Conservation (phyloP, 2,888 invertebrate genomes). For the Gisinianus flammeolus region DNA sequence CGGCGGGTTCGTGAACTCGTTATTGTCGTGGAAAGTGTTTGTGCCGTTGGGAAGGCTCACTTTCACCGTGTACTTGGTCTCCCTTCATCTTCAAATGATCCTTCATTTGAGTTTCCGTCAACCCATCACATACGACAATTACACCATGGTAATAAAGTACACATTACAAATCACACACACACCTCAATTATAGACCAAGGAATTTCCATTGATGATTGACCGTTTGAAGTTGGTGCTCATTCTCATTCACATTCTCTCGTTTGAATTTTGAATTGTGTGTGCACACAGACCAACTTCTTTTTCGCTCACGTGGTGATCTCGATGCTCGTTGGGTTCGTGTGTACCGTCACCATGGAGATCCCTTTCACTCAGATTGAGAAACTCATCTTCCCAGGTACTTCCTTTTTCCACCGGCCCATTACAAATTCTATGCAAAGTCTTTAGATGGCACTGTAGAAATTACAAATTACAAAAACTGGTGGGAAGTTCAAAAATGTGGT, state of each 20-base stretch:
- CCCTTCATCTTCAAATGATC: constrained; percentile 47
- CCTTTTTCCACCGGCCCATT: too few relatives aligned
- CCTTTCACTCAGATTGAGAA: constrained; percentile 52
- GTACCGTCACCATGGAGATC: constrained; percentile 46
- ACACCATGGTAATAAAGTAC: constrained; percentile 51
- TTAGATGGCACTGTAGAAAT: too few relatives aligned
- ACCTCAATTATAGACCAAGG: too few relatives aligned
- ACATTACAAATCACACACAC: too few relatives aligned
- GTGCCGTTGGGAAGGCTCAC: constrained; percentile 54
- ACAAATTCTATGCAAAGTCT: too few relatives aligned
- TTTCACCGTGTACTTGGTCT: constrained; percentile 52
- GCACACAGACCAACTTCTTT: constrained; percentile 47
- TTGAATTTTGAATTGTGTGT: too few relatives aligned
- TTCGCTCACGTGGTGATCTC: constrained; percentile 51
- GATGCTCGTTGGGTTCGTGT: constrained; percentile 41
- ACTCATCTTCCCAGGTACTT: constrained; percentile 27
- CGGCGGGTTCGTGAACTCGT: constrained; percentile 55
- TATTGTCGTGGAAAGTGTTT: constrained; percentile 56
- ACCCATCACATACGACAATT: constrained; percentile 45
- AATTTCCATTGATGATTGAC: too few relatives aligned
- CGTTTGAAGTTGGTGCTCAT: too few relatives aligned
- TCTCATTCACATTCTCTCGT: too few relatives aligned
- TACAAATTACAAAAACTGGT: too few relatives aligned
- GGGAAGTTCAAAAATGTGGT: too few relatives aligned
- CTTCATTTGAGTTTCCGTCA: constrained; percentile 49